Conservation (phyloP, 2,797 vertebrate species). For the Eptatretus atami region DNA sequence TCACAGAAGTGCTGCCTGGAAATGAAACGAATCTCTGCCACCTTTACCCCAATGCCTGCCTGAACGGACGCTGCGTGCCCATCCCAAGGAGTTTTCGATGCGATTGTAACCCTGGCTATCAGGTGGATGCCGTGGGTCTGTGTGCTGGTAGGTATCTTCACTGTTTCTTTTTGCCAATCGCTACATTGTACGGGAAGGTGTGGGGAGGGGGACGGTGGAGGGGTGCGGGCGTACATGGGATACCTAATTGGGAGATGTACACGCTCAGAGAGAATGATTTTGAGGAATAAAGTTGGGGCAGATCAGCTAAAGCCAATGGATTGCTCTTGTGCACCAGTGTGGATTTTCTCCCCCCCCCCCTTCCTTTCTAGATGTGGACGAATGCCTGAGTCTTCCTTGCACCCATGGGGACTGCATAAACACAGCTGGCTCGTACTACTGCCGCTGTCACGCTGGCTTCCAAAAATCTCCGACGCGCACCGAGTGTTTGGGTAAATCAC, state of each 20-base stretch:
- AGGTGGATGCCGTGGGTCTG: conserved; percentile 18
- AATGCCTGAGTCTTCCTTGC: conserved; percentile 22
- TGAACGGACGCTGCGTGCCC: conserved; percentile 23
- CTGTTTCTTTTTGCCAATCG: too few species aligned
- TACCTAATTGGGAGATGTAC: too few species aligned
- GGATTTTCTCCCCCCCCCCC: neutral
- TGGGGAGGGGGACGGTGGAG: too few species aligned
- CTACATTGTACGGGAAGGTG: too few species aligned
- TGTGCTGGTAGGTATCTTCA: conserved; percentile 17
- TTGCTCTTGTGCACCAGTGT: too few species aligned
- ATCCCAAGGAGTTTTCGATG: conserved; percentile 19
- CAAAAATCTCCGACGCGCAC: conserved; percentile 22
- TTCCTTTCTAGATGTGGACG: conserved; percentile 18
- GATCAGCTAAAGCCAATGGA: too few species aligned
- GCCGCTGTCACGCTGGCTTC: conserved; percentile 24
- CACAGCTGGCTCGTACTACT: conserved; percentile 28
- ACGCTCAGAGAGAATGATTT: too few species aligned
- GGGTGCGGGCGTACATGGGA: too few species aligned
- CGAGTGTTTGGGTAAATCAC: conserved; percentile 30
- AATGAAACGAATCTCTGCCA: conserved; percentile 25
- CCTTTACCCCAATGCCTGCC: conserved; percentile 19
- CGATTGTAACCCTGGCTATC: conserved; percentile 22
- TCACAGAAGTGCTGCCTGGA: conserved; percentile 10
- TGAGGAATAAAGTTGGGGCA: too few species aligned
- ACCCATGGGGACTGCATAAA: conserved; percentile 25